Percentiles rank a stretch among this genome's conserved stretches.
These are phyloP conservation scores for Tetrax tetrax DNA, from an alignment of 2,113 vertebrate genomes.

Conservation along the genomic window DNA sequence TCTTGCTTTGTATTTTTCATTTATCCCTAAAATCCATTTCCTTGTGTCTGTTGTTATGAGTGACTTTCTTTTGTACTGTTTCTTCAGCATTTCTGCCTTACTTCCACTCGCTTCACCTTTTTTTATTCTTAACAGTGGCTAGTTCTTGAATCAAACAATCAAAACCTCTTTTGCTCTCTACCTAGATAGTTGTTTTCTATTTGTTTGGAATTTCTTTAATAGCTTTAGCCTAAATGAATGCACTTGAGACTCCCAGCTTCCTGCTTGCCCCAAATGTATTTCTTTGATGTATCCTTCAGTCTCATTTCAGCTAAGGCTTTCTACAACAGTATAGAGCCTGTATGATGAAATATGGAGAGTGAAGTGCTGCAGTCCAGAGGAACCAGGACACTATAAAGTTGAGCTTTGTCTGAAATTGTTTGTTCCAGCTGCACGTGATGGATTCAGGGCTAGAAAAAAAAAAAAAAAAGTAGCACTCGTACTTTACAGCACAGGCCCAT, in stretches of 20 bases:
- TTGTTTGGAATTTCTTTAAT: background rate
- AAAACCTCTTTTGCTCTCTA: background rate
- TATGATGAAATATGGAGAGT: accelerated
- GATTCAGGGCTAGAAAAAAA: background rate
- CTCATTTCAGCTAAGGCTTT: background rate
- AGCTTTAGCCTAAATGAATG: background rate
- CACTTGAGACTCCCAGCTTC: background rate
- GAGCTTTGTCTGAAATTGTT: background rate
- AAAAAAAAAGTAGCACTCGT: accelerated
- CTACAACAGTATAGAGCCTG: background rate
- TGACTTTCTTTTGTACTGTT: background rate
- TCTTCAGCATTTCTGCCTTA: background rate
- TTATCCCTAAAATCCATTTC: background rate
- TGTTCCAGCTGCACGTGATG: accelerated
- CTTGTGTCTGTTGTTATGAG: background rate
- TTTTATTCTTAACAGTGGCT: background rate
- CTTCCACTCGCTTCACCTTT: background rate
- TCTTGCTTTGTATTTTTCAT: background rate
- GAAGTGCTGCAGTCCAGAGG: background rate
- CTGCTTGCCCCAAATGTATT: background rate
- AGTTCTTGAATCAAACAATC: background rate
- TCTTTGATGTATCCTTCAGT: background rate
- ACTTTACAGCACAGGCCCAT: background rate
- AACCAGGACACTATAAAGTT: background rate
- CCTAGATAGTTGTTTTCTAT: background rate